phyloP scores from a whole-genome alignment of 2,113 vertebrate species.

The Laticauda laticaudata region DNA sequence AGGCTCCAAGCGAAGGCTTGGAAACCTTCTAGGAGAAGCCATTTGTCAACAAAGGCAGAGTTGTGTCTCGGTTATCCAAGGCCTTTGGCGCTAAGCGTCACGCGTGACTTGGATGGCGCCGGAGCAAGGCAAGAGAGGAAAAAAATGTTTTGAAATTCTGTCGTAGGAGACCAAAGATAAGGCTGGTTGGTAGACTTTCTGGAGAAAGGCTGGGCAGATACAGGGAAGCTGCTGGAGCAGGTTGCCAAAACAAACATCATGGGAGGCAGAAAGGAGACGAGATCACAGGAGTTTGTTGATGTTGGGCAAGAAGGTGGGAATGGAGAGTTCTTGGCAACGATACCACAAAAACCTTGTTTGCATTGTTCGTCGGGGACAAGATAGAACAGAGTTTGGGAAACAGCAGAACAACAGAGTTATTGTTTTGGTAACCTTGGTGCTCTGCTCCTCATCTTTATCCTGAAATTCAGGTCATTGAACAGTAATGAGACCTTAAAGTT shows the following conservation, averaged over 20 bases:
- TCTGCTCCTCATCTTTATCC: neutral
- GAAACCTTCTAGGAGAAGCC: neutral
- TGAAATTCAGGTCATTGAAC: neutral
- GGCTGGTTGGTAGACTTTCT: constrained; percentile 50
- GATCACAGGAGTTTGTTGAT: constrained; percentile 43
- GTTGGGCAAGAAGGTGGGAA: constrained; percentile 43
- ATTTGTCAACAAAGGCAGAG: constrained; percentile 22
- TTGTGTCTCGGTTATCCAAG: constrained; percentile 8
- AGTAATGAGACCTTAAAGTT: neutral
- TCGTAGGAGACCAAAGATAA: constrained; percentile 41
- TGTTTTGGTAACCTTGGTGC: constrained; percentile 49
- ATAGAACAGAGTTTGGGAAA: neutral
- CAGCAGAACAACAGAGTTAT: constrained; percentile 50
- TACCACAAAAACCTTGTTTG: constrained; percentile 47
- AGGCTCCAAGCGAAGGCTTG: neutral
- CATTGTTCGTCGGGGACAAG: constrained; percentile 52
- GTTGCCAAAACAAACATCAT: constrained; percentile 54
- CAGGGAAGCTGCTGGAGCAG: constrained; percentile 37
- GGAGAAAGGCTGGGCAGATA: constrained; percentile 18
- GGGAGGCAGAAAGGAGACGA: constrained; percentile 47
- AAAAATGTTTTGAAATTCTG: constrained; percentile 18
- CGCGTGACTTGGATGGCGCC: neutral
- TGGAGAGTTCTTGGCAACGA: constrained; percentile 39
- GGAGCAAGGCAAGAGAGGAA: neutral
- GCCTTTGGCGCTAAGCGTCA: constrained; percentile 21